Evolutionary conservation across 2,797 vertebrate species (phyloP), one percentile per base, ranked within the genome.

Genomic region (Mallotus villosus): DNA sequence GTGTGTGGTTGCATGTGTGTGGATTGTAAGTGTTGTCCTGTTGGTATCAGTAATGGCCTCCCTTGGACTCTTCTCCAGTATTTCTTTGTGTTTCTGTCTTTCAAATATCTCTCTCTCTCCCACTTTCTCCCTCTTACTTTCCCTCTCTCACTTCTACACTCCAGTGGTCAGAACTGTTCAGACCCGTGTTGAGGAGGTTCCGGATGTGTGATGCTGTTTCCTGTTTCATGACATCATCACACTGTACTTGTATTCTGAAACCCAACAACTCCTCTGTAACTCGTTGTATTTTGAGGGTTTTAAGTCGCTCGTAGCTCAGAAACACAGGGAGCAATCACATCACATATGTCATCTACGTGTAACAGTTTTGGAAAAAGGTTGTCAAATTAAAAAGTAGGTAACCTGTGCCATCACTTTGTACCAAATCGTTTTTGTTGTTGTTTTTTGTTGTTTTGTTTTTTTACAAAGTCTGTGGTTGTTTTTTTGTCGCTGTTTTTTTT

Each of bases 391-490:
- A 14, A 66, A 11, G 46, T 6, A 5, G 22, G 27, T 70, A 65
- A 51, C 60, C 25, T 46, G 80, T 89, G 81, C 85, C 83, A 87
- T 84, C 51, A 68, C 68, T 22, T 77, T 73, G 75, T 58, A 17
- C 60, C 27, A 32, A 3, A 2, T 5, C 17, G 9, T 22, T 72
- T 11, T 46, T 21, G 4, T 29, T 27, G 27, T 27, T 4, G 27
- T 29, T 29, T 29, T 2, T 81, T 41, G 22, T 57, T 29, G 0
- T 41, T 34, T 57, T 29, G 0, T 0, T 29, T 29, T 29, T 29
- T 29, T 29, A 29, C 27, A 29, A 29, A 0, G 41, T 27, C 11
- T 6, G 11, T 49, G 11, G 12, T 21, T 51, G 12, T 67, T 53
- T 27, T 51, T 5, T 53, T 75, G 17, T 59, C 1, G 7, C 74